phyloP scores from a whole-genome alignment of 2,797 vertebrate species.

The Mus minutoides region DNA sequence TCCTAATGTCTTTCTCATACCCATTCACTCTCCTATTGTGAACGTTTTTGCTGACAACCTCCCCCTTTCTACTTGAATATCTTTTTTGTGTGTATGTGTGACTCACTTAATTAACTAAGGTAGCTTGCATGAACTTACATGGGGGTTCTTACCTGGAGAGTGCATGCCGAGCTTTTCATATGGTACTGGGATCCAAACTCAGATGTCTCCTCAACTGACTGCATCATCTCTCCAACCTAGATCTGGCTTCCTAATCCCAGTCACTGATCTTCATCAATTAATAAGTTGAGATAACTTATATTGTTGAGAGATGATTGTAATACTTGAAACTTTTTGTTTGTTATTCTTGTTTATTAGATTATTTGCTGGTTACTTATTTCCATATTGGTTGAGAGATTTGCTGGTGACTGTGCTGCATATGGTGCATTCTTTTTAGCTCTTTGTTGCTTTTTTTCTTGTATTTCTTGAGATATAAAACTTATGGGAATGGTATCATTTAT shows the following conservation, averaged over 20 bases:
- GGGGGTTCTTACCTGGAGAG: background rate
- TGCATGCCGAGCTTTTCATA: background rate
- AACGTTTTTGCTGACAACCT: background rate
- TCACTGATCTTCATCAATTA: background rate
- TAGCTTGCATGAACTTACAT: background rate
- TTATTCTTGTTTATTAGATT: background rate
- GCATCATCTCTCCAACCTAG: background rate
- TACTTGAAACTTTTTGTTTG: background rate
- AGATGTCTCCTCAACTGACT: background rate
- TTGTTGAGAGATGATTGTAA: background rate
- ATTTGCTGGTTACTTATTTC: background rate
- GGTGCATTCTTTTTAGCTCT: background rate
- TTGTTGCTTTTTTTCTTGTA: background rate
- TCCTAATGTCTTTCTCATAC: background rate
- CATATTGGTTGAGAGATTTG: background rate
- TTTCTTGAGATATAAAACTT: background rate
- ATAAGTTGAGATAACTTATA: background rate
- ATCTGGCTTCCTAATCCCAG: background rate
- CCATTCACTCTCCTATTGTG: background rate
- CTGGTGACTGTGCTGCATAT: background rate
- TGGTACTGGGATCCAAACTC: background rate
- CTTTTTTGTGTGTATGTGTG: too few species aligned
- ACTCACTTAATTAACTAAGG: background rate
- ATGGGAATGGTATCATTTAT: background rate
- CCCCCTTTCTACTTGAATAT: background rate